These are phyloP conservation scores for Mactra quadrangularis DNA, from an alignment of 1,140 invertebrate genomes.

Conservation along the genomic window DNA sequence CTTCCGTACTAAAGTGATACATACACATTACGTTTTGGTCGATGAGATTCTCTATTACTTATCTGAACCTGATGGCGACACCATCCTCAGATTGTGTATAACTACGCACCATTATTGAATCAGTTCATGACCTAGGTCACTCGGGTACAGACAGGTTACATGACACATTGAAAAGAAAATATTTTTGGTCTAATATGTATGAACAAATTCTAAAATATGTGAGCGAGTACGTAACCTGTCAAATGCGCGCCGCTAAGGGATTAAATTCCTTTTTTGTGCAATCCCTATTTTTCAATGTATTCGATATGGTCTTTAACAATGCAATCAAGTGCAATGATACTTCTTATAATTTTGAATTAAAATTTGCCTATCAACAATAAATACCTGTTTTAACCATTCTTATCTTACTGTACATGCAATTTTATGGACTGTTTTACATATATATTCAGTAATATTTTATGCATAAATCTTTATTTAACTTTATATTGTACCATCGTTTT, in stretches of 20 bases:
- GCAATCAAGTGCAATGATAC: too few relatives aligned
- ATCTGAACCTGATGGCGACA: constrained; percentile 29
- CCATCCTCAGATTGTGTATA: constrained; percentile 8
- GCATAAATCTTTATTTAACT: too few relatives aligned
- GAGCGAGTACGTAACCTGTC: neutral
- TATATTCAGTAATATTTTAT: too few relatives aligned
- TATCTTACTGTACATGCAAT: too few relatives aligned
- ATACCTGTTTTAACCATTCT: too few relatives aligned
- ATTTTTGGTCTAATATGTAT: constrained; percentile 26
- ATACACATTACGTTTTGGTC: constrained; percentile 41
- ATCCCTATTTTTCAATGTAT: too few relatives aligned
- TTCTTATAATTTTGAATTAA: too few relatives aligned
- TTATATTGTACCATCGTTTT: too few relatives aligned
- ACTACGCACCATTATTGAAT: neutral
- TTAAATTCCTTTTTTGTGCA: too few relatives aligned
- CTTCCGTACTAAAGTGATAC: neutral
- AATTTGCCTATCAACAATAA: too few relatives aligned
- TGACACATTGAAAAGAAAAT: constrained; percentile 15
- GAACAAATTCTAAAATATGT: neutral
- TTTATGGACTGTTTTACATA: too few relatives aligned
- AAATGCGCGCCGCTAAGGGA: neutral
- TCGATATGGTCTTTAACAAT: too few relatives aligned
- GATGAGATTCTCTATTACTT: constrained; percentile 62
- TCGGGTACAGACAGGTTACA: constrained; percentile 23
- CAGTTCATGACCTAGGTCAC: constrained; percentile 6